Base-by-base conservation (phyloP, 2,113 vertebrate species). In the Siniperca chuatsi region DNA sequence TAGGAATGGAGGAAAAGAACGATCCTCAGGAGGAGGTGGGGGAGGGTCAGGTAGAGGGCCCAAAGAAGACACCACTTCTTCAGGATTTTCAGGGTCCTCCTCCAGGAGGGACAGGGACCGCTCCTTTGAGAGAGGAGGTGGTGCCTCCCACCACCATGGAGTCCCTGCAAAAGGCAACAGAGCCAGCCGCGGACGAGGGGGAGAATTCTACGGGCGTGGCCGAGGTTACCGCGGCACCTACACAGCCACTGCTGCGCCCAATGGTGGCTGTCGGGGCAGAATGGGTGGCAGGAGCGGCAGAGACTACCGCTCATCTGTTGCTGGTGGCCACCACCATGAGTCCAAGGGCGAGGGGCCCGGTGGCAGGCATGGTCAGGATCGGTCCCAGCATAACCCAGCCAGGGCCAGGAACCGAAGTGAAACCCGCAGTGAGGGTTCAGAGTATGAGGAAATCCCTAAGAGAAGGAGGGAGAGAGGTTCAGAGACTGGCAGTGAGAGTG, bases 361-460 rank as follows among this genome's bases (percentile, higher is more conserved):
- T 87, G 35, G 92, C 20, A 83, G 93, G 29, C 92, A 93, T 0
- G 58, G 92, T 1, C 94, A 91, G 2, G 95, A 89, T 55, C 88
- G 94, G 0, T 87, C 87, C 40, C 93, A 96, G 44, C 84, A 91
- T 81, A 96, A 93, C 93, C 95, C 90, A 0, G 95, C 90, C 35
- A 95, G 97, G 50, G 96, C 97, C 18, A 95, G 97, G 46, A 97
- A 97, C 83, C 94, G 96, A 73, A 98, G 97, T 0, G 97, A 98
- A 91, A 98, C 97, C 0, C 95, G 97, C 16, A 98, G 97, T 1
- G 97, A 98, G 90, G 97, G 97, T 23, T 98, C 97, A 0, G 97
- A 98, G 81, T 98, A 98, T 6, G 97, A 98, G 87, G 97, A 98
- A 86, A 96, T 98, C 21, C 97, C 97, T 46, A 98, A 98, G 87